A percentile compares a stretch with the other conserved stretches of the same genome.
These are phyloP conservation scores for Indicator indicator DNA, from an alignment of 2,113 vertebrate species.

Conservation along the genomic window DNA sequence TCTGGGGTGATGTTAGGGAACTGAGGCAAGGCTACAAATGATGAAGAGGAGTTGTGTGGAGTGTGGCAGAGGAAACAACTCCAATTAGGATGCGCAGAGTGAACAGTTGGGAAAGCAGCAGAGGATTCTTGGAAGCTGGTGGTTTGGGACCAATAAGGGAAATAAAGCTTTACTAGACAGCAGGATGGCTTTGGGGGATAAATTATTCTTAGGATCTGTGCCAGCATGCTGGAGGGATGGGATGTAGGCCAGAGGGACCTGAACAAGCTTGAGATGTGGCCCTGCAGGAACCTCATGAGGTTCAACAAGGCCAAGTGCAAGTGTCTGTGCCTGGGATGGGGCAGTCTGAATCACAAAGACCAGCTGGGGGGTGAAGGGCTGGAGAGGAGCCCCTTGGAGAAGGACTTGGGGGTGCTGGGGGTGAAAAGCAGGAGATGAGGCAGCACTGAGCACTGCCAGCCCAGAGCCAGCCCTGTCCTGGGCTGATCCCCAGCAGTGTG, in stretches of 20 bases:
- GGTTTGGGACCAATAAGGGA: not conserved
- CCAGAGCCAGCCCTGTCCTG: not conserved
- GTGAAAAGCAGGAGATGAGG: not conserved
- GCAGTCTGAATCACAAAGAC: not conserved
- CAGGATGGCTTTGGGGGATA: not conserved
- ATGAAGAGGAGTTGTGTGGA: not conserved
- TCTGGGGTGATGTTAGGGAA: not conserved
- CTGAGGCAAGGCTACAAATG: conserved; percentile 5
- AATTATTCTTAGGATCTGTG: not conserved
- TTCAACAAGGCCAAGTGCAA: not conserved
- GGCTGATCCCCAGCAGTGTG: not conserved
- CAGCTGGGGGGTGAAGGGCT: not conserved
- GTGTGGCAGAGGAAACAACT: conserved; percentile 11
- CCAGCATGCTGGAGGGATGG: not conserved
- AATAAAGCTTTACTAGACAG: not conserved
- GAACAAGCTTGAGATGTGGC: not conserved
- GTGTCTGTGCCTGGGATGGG: not conserved
- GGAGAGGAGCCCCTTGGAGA: not conserved
- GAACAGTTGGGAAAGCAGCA: not conserved
- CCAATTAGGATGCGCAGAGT: not conserved
- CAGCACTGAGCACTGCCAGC: not conserved
- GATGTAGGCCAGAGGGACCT: not conserved
- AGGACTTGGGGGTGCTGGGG: not conserved
- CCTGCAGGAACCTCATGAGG: not conserved
- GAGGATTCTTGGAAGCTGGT: not conserved